These are phyloP conservation scores for Notospermus geniculatus DNA, from an alignment of 1,140 invertebrate genomes.

Conservation along the genomic window DNA sequence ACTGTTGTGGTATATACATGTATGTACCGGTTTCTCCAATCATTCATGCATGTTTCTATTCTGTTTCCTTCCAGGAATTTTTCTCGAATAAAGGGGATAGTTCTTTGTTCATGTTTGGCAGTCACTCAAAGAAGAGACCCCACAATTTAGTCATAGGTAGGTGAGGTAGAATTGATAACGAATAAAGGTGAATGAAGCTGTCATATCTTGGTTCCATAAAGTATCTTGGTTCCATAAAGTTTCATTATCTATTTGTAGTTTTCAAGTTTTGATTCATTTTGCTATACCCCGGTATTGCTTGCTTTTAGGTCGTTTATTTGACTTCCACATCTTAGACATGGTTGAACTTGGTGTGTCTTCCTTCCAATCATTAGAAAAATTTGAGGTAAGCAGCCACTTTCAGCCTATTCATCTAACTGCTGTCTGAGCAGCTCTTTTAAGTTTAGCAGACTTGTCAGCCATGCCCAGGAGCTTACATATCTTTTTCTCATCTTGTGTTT, in stretches of 20 bases:
- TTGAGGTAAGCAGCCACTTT: constrained; percentile 64
- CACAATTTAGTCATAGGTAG: constrained; percentile 85
- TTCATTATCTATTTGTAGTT: no score
- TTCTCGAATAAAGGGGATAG: constrained; percentile 84
- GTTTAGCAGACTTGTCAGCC: no score
- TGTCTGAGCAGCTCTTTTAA: no score
- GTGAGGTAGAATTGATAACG: not conserved
- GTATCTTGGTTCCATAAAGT: no score
- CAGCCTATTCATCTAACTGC: no score
- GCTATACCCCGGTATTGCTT: constrained; percentile 11
- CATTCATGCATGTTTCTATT: constrained; percentile 40
- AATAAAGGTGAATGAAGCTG: no score
- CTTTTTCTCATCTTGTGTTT: constrained; percentile 26
- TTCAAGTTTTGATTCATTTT: not conserved
- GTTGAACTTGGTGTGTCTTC: constrained; percentile 88
- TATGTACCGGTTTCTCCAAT: no score
- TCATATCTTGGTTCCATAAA: no score
- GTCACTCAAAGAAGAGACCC: constrained; percentile 84
- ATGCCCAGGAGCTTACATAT: no score
- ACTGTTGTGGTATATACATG: no score
- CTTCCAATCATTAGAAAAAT: constrained; percentile 75
- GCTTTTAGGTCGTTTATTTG: constrained; percentile 72
- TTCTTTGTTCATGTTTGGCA: constrained; percentile 84
- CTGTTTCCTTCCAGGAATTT: constrained; percentile 66
- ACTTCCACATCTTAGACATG: constrained; percentile 91